Evolutionary conservation across 2,113 vertebrate species (phyloP).

Genomic region (Anolis carolinensis): DNA sequence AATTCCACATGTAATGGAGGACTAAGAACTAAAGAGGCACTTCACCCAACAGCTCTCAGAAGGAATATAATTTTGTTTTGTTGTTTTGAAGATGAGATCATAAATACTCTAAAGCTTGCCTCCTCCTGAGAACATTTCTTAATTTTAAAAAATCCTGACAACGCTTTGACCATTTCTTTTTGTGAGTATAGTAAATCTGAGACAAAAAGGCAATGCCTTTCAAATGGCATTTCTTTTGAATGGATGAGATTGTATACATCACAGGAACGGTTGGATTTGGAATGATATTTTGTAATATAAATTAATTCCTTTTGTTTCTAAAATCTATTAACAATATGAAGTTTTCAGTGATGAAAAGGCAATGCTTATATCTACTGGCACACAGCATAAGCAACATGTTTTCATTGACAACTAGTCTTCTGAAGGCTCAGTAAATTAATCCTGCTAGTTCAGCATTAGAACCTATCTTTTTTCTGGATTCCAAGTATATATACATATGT

Average conservation of each 20-base stretch:
- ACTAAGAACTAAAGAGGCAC: slow-evolving; percentile 50
- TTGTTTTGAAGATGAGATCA: slow-evolving; percentile 32
- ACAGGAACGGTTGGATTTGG: background rate
- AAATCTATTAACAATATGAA: background rate
- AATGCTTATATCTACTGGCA: background rate
- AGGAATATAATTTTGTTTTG: slow-evolving; percentile 33
- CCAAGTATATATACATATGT: too few species aligned
- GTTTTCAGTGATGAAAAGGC: background rate
- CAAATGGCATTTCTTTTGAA: background rate
- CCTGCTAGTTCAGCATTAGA: background rate
- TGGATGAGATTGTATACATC: background rate
- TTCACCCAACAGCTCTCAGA: slow-evolving; percentile 38
- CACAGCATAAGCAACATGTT: accelerated
- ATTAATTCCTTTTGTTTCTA: background rate
- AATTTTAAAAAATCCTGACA: slow-evolving; percentile 7
- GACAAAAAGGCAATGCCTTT: slow-evolving; percentile 1
- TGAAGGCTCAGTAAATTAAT: background rate
- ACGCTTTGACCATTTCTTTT: slow-evolving; percentile 26
- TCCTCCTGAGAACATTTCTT: background rate
- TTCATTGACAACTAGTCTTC: too few species aligned
- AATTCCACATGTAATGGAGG: slow-evolving; percentile 58
- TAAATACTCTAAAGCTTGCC: slow-evolving; percentile 17
- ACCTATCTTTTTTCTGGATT: background rate
- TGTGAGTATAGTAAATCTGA: background rate
- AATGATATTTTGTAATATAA: background rate